Evolutionary conservation across 1,140 invertebrate species (phyloP), one percentile per base, ranked within the genome.

Genomic region (Babylonia areolata): DNA sequence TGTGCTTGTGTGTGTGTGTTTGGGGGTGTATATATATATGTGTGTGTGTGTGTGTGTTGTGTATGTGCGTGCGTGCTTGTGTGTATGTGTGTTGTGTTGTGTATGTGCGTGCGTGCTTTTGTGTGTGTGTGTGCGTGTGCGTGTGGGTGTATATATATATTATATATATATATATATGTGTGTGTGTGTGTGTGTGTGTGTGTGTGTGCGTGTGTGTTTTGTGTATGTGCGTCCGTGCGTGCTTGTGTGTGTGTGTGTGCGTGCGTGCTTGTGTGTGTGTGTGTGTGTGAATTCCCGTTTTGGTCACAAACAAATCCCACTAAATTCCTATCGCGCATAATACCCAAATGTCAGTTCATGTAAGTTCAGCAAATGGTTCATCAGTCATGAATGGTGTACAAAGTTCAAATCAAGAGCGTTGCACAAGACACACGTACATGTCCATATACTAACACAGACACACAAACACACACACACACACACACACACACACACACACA

Each of bases 111-210:
- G 73, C 28, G 71, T 58, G 71, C 31, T n/a, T 54, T 33, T 78
- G 64, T 78, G 46, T 40, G 64, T 37, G 51, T 40, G 37, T 71
- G 64, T 42, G 17, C 20, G 64, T 71, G 81, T 35, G 81, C 37
- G 51, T 28, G 81, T 42, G 51, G 15, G 40, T 84, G 64, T 71
- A 58, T 77, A 23, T 77, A 11, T 77, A 37, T 77, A 37, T 77
- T 77, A 12, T 77, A 11, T 40, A 37, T 77, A 37, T 77, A 37
- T 77, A 31, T 73, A 31, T 73, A 31, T 73, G 69, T 73, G 73
- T 77, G 73, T 77, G 37, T 77, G 73, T 77, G 37, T 77, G 35
- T 77, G 75, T 77, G 75, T 40, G 37, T 77, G 75, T 77, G 37
- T 40, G 75, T 42, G 75, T 40, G 75, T 42, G 75, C 31, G 37